phyloP scores from a whole-genome alignment of 2,113 vertebrate genomes.

The Sphaerodactylus townsendi region DNA sequence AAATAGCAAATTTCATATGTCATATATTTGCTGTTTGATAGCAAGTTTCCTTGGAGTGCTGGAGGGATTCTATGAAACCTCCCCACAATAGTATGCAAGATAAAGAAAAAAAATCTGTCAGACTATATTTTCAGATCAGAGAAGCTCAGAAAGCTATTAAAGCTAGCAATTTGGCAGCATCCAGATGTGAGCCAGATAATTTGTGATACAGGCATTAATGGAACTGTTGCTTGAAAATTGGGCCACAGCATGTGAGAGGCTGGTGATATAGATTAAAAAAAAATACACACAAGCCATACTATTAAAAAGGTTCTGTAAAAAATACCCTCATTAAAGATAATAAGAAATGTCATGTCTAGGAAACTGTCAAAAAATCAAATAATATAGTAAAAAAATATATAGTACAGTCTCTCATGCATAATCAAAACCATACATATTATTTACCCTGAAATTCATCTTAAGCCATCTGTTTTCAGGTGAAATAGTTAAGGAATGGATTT shows the following conservation, averaged over 20 bases:
- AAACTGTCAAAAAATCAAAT: neutral
- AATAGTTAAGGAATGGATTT: neutral
- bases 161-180: constrained; percentile 4
- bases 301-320: neutral
- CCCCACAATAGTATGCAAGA: neutral
- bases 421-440: neutral
- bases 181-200: neutral
- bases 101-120: constrained; percentile 12
- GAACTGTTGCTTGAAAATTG: neutral
- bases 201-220: rapidly evolving
- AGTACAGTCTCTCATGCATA: neutral
- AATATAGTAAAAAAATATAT: neutral
- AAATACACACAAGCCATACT: neutral
- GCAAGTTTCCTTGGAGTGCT: constrained; percentile 24
- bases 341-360: neutral
- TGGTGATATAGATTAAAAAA: neutral
- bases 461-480: neutral
- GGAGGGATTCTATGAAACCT: constrained; percentile 3
- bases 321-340: neutral
- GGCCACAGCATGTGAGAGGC: neutral
- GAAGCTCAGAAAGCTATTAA: constrained; percentile 7
- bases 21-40: neutral
- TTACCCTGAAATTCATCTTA: neutral
- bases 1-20: neutral
- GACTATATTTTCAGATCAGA: constrained; percentile 42